These are phyloP conservation scores for Ornithoptera alexandrae DNA, from an alignment of 2,888 invertebrate genomes.

Conservation along the genomic window DNA sequence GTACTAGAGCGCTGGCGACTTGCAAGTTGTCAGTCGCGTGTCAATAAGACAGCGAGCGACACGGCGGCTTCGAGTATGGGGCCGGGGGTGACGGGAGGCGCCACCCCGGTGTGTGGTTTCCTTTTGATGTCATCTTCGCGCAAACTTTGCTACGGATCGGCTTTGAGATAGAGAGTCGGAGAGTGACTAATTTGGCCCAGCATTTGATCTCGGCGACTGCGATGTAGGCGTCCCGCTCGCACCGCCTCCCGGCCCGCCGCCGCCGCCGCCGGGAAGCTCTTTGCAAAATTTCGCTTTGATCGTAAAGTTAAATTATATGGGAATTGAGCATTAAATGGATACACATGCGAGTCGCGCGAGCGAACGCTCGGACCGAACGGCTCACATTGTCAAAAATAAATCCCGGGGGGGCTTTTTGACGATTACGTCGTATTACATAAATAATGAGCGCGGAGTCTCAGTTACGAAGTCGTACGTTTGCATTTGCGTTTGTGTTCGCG, in stretches of 20 bases:
- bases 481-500: conserved; percentile 58
- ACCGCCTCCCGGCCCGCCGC: conserved; percentile 60
- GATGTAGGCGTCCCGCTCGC: conserved; percentile 70
- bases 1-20: conserved; percentile 61
- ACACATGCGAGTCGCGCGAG: conserved; percentile 66
- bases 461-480: conserved; percentile 64
- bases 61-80: conserved; percentile 75
- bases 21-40: conserved; percentile 76
- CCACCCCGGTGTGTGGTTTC: conserved; percentile 80
- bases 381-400: conserved; percentile 57
- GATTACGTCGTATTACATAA: conserved; percentile 74
- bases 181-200: conserved; percentile 81
- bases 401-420: conserved; percentile 60
- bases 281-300: conserved; percentile 80
- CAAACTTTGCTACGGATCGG: conserved; percentile 81
- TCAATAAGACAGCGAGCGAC: conserved; percentile 77
- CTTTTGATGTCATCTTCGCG: conserved; percentile 81
- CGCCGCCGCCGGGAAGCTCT: conserved; percentile 75
- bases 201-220: conserved; percentile 79
- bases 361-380: conserved; percentile 46
- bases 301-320: conserved; percentile 81
- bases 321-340: conserved; percentile 80
- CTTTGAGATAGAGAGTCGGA: conserved; percentile 81
- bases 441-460: conserved; percentile 72
- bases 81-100: conserved; percentile 54